Conservation (phyloP, 2,888 invertebrate genomes). For the Cynaeus angustus region DNA sequence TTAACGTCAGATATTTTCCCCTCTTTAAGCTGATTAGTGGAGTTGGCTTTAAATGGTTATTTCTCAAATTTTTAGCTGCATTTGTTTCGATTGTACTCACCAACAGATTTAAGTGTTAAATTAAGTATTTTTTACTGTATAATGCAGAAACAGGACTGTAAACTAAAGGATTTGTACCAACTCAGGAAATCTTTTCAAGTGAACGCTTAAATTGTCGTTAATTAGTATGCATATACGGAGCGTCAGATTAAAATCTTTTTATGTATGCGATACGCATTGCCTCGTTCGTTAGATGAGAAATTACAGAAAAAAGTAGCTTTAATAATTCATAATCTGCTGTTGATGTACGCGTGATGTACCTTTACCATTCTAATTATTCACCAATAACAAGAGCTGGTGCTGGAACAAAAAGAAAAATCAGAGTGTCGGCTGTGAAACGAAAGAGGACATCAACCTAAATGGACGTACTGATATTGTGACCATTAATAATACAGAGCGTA, state of each 20-base stretch:
- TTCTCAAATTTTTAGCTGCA: background rate
- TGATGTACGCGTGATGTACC: too few species aligned
- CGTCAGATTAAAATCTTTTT: too few species aligned
- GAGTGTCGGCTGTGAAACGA: slow-evolving; percentile 19
- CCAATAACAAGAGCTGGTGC: slow-evolving; percentile 2
- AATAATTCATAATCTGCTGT: too few species aligned
- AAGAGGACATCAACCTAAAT: slow-evolving; percentile 31
- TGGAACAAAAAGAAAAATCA: slow-evolving; percentile 16
- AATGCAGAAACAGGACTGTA: too few species aligned
- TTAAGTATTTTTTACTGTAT: background rate
- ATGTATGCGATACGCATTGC: too few species aligned
- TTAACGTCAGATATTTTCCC: slow-evolving; percentile 21
- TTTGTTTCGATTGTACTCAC: background rate
- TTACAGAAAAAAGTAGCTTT: too few species aligned
- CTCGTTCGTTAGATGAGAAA: too few species aligned
- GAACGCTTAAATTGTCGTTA: too few species aligned
- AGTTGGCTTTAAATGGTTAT: background rate
- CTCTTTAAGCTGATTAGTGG: slow-evolving; percentile 19
- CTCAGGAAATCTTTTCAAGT: too few species aligned
- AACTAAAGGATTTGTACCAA: too few species aligned
- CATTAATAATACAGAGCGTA: slow-evolving; percentile 36
- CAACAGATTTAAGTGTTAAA: background rate
- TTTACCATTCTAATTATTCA: slow-evolving; percentile 4
- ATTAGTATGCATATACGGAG: too few species aligned
- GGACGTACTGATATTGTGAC: slow-evolving; percentile 34